Evolutionary conservation across 2,888 invertebrate species (phyloP).

Genomic region (Xiphydria camelus): DNA sequence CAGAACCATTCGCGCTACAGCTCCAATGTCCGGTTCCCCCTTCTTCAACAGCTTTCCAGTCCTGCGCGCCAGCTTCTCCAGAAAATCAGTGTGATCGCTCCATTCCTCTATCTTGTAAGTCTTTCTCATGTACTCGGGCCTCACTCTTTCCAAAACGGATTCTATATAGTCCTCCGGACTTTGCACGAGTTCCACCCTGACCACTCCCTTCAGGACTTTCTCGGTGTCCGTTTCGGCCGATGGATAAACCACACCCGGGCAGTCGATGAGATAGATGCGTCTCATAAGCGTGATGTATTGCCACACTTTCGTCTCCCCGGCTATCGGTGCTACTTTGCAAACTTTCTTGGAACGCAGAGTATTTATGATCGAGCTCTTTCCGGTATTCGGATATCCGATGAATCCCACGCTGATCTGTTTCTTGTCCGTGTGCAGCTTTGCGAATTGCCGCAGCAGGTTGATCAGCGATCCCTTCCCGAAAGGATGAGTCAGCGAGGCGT

Average conservation of each 20-base stretch:
- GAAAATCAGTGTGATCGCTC: conserved; percentile 81
- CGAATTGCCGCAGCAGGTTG: conserved; percentile 92
- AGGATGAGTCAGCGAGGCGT: conserved; percentile 97
- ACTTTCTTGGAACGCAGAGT: conserved; percentile 95
- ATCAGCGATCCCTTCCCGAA: conserved; percentile 98
- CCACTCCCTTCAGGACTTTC: conserved; percentile 96
- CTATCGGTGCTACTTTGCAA: conserved; percentile 98
- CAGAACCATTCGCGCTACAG: conserved; percentile 90
- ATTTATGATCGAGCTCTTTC: conserved; percentile 98
- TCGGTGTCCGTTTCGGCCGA: conserved; percentile 93
- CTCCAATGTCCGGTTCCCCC: conserved; percentile 92
- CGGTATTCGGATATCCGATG: conserved; percentile 98
- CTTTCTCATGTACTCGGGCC: conserved; percentile 84
- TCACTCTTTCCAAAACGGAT: conserved; percentile 83
- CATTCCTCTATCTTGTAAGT: conserved; percentile 88
- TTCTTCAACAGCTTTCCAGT: conserved; percentile 91
- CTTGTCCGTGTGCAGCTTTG: conserved; percentile 91
- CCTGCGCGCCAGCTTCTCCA: conserved; percentile 85
- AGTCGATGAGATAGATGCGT: conserved; percentile 95
- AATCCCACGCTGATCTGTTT: conserved; percentile 99
- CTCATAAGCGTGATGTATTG: conserved; percentile 99
- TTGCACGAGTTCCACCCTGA: conserved; percentile 91
- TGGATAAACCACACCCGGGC: conserved; percentile 98
- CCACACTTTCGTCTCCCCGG: conserved; percentile 98
- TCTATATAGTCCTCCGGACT: conserved; percentile 94